Conservation (phyloP, 1,140 invertebrate species). For the Drosophila sp. region DNA sequence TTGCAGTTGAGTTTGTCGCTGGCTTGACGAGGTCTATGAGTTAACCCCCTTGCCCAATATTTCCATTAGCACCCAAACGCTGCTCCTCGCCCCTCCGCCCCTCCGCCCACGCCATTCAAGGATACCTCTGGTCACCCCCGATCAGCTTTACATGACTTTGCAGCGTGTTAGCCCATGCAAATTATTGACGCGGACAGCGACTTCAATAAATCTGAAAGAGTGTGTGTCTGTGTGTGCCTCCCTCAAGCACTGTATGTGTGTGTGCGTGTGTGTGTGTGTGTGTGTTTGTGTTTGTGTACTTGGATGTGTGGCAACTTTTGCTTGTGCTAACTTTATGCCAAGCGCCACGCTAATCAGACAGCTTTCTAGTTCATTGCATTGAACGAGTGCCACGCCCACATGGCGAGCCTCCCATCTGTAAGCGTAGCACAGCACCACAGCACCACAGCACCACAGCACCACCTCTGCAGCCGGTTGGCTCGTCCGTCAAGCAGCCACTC, state of each 20-base stretch:
- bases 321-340: slow-evolving; percentile 52
- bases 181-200: slow-evolving; percentile 78
- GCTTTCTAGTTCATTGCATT: slow-evolving; percentile 82
- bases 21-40: slow-evolving; percentile 30
- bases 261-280: slow-evolving; percentile 32
- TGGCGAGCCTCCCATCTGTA: slow-evolving; percentile 17
- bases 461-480: slow-evolving; percentile 28
- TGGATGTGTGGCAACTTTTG: slow-evolving; percentile 64
- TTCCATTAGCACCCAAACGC: not conserved
- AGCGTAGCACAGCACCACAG: not conserved
- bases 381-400: slow-evolving; percentile 52
- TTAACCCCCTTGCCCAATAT: slow-evolving; percentile 20
- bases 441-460: not conserved
- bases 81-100: not conserved
- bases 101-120: too few species aligned
- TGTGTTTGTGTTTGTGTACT: slow-evolving; percentile 15
- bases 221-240: slow-evolving; percentile 20
- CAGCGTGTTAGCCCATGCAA: slow-evolving; percentile 70
- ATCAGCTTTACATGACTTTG: slow-evolving; percentile 1
- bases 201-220: slow-evolving; percentile 67
- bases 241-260: slow-evolving; percentile 5
- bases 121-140: too few species aligned
- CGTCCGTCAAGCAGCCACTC: slow-evolving; percentile 59
- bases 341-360: slow-evolving; percentile 77
- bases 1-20: slow-evolving; percentile 35